phyloP scores from a whole-genome alignment of 2,113 vertebrate genomes.

The Ptilonorhynchus violaceus region DNA sequence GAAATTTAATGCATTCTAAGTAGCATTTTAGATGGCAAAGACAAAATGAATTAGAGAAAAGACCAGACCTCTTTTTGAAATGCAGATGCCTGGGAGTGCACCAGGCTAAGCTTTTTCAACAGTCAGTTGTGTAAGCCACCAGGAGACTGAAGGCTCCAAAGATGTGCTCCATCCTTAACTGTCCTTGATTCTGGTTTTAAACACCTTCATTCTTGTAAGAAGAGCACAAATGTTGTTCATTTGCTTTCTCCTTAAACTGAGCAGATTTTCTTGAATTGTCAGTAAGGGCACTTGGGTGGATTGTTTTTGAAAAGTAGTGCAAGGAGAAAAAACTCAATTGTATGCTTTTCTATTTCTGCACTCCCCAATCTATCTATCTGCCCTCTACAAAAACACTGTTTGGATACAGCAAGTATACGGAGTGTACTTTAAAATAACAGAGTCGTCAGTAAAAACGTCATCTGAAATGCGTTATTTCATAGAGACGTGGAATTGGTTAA shows the following conservation, averaged over 20 bases:
- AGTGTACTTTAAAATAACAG: background rate
- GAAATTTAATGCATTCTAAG: background rate
- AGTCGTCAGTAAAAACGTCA: background rate
- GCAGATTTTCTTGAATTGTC: background rate
- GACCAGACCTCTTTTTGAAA: background rate
- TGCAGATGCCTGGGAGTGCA: background rate
- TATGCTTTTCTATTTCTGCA: background rate
- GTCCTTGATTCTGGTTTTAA: background rate
- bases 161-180: background rate
- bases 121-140: background rate
- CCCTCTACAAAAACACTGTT: background rate
- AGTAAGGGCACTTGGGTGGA: background rate
- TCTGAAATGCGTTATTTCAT: background rate
- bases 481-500: background rate
- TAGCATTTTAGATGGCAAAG: background rate
- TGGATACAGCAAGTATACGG: background rate
- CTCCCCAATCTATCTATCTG: background rate
- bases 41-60: background rate
- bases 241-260: background rate
- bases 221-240: background rate
- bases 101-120: background rate
- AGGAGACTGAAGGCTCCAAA: background rate
- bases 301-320: background rate
- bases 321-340: background rate
- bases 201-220: background rate